Percentiles rank a stretch among this genome's conserved stretches.
phyloP scores from a whole-genome alignment of 1,140 invertebrate genomes.

The Drosophila tani region DNA sequence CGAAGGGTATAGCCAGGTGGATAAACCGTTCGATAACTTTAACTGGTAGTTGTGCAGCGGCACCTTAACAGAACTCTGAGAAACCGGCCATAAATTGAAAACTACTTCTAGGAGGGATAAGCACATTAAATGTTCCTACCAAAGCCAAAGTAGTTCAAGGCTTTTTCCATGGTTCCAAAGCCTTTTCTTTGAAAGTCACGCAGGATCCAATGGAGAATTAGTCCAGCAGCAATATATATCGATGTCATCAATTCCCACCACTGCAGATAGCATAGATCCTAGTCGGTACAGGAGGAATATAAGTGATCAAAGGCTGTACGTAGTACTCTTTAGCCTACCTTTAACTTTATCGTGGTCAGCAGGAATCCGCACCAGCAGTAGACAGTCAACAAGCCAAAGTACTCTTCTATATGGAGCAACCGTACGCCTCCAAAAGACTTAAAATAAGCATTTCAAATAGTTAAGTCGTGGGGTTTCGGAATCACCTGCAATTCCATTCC shows the following conservation, averaged over 20 bases:
- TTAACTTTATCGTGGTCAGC: not conserved
- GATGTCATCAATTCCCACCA: not conserved
- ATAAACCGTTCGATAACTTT: too few species aligned
- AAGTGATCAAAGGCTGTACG: too few species aligned
- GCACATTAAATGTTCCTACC: slow-evolving; percentile 20
- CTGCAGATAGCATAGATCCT: not conserved
- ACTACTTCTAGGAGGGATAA: too few species aligned
- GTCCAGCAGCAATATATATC: not conserved
- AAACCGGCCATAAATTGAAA: too few species aligned
- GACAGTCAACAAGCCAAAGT: not conserved
- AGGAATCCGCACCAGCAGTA: not conserved
- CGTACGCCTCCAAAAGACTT: not conserved
- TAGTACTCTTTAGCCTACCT: not conserved
- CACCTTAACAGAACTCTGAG: too few species aligned
- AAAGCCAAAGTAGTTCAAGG: not conserved
- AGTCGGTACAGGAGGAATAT: not conserved
- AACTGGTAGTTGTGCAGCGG: too few species aligned
- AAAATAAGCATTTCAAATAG: not conserved
- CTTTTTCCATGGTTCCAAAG: not conserved
- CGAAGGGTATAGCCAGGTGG: too few species aligned
- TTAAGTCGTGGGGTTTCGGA: too few species aligned
- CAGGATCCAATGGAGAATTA: not conserved
- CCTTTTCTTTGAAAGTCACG: not conserved
- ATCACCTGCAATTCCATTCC: too few species aligned
- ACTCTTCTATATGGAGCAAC: not conserved